Conservation (phyloP, 1,140 invertebrate species). For the Caenorhabditis remanei region DNA sequence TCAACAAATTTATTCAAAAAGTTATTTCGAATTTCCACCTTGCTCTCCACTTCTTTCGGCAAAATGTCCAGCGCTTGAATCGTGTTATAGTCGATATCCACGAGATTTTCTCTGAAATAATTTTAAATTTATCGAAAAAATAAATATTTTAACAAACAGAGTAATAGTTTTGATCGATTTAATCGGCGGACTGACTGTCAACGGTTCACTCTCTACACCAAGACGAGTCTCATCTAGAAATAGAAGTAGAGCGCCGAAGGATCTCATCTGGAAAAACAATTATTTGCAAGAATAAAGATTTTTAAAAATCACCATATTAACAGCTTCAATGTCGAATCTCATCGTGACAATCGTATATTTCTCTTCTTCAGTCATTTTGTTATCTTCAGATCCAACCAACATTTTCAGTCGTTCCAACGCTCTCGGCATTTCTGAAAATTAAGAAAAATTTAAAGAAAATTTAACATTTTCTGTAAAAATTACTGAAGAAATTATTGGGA, state of each 20-base stretch:
- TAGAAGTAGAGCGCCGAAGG: conserved; percentile 66
- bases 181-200: conserved; percentile 61
- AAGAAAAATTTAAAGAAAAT: neutral
- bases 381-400: conserved; percentile 61
- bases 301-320: conserved; percentile 60
- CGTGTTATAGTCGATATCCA: conserved; percentile 65
- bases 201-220: conserved; percentile 61
- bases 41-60: conserved; percentile 35
- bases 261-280: conserved; percentile 12
- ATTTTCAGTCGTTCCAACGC: conserved; percentile 27
- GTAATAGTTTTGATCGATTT: conserved; percentile 61
- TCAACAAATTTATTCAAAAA: neutral
- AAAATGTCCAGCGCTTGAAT: conserved; percentile 65
- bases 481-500: conserved; percentile 56
- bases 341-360: conserved; percentile 57
- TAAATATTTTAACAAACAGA: conserved; percentile 48
- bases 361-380: conserved; percentile 33
- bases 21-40: neutral
- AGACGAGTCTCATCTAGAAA: conserved; percentile 64
- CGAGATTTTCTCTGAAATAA: conserved; percentile 64
- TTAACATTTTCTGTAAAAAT: neutral
- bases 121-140: neutral
- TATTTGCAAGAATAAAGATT: neutral
- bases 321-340: conserved; percentile 57
- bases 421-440: conserved; percentile 45